Conservation (phyloP, 2,888 invertebrate genomes). For the Balanococcus diminutus region DNA sequence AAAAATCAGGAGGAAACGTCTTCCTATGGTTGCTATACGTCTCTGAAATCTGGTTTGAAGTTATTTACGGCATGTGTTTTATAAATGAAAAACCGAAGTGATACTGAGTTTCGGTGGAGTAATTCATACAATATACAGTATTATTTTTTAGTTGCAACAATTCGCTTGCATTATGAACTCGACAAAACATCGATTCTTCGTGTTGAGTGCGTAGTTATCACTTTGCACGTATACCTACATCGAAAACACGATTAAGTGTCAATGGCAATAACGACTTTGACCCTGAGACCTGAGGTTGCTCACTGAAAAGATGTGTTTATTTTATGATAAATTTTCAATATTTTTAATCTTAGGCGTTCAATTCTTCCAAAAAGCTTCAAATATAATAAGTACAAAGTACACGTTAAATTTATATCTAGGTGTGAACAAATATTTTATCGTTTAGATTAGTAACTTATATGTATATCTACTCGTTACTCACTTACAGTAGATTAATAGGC, state of each 20-base stretch:
- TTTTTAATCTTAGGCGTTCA: not conserved
- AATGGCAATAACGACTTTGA: not conserved
- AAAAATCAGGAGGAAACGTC: too few relatives aligned
- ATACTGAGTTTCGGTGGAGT: too few relatives aligned
- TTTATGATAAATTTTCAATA: not conserved
- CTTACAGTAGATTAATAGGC: not conserved
- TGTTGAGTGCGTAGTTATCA: not conserved
- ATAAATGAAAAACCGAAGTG: too few relatives aligned
- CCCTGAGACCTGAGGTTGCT: not conserved
- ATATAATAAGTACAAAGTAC: too few relatives aligned
- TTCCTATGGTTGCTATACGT: too few relatives aligned
- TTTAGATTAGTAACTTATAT: not conserved
- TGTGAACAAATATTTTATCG: not conserved
- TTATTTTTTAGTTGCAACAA: too few relatives aligned
- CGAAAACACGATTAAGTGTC: not conserved
- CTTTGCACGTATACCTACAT: not conserved
- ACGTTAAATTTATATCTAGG: not conserved
- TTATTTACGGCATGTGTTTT: too few relatives aligned
- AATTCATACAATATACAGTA: too few relatives aligned
- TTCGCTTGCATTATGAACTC: too few relatives aligned
- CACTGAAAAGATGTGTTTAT: not conserved
- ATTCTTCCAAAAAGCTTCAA: not conserved
- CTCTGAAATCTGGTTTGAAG: too few relatives aligned
- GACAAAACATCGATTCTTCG: too few relatives aligned
- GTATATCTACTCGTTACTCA: not conserved